Conservation (phyloP, 2,888 invertebrate species). For the Megastigmus dorsalis region DNA sequence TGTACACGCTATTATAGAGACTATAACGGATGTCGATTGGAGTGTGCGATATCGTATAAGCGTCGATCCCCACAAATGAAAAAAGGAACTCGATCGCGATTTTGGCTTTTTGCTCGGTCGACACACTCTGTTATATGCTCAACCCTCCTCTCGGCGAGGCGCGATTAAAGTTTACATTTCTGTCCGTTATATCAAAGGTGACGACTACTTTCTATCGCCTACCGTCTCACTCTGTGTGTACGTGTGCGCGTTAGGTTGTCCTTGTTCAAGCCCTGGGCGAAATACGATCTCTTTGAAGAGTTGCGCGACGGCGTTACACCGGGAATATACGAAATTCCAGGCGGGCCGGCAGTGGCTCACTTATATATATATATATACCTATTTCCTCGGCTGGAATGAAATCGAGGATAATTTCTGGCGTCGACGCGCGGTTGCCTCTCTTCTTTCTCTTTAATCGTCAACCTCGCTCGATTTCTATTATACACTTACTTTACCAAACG, state of each 20-base stretch:
- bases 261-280: slow-evolving; percentile 31
- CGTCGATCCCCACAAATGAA: background rate
- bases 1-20: no score
- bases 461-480: no score
- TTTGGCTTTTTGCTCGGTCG: background rate
- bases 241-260: background rate
- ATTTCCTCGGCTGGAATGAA: no score
- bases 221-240: background rate
- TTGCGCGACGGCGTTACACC: slow-evolving; percentile 15
- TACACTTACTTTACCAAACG: no score
- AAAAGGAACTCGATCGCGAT: background rate
- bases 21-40: slow-evolving; percentile 4
- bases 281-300: slow-evolving; percentile 46
- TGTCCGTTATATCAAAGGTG: slow-evolving; percentile 7
- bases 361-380: no score
- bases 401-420: no score
- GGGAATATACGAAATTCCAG: slow-evolving; percentile 24
- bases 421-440: no score
- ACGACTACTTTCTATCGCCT: slow-evolving; percentile 9
- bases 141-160: slow-evolving; percentile 12
- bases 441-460: no score
- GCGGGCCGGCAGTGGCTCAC: no score
- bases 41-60: background rate
- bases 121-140: background rate
- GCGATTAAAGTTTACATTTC: slow-evolving; percentile 15